phyloP scores from a whole-genome alignment of 2,797 vertebrate species.

The Halcyon smyrnensis region DNA sequence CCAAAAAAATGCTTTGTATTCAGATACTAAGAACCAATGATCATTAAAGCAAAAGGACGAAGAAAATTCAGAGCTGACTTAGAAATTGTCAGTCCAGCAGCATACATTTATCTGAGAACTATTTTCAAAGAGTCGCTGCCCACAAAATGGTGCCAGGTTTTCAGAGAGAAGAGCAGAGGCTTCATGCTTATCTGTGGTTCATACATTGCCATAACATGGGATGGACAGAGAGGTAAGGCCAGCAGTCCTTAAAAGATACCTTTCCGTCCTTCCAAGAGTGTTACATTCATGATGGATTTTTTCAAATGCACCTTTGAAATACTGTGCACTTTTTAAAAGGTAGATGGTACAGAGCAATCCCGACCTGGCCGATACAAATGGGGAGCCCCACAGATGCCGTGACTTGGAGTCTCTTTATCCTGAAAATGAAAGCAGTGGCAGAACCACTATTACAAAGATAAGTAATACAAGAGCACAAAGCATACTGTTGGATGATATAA shows the following conservation, averaged over 20 bases:
- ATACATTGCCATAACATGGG: accelerated
- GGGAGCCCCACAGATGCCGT: not conserved
- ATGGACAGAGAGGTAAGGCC: not conserved
- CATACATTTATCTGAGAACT: not conserved
- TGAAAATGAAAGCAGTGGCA: not conserved
- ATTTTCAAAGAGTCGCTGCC: not conserved
- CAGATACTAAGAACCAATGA: not conserved
- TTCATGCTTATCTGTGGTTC: not conserved
- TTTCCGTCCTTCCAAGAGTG: not conserved
- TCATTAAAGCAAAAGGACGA: not conserved
- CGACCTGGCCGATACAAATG: not conserved
- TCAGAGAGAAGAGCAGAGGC: not conserved
- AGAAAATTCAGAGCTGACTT: not conserved
- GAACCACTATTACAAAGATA: not conserved
- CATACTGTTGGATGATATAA: not conserved
- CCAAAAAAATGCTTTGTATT: not conserved
- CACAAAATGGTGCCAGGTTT: not conserved
- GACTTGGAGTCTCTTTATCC: not conserved
- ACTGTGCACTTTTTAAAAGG: accelerated
- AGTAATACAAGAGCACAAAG: not conserved
- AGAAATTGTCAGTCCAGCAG: not conserved
- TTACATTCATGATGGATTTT: not conserved
- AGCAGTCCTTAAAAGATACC: not conserved
- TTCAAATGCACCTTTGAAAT: not conserved
- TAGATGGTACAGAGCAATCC: not conserved